Conservation (phyloP, 2,888 invertebrate species). For the Drosophila greeni region DNA sequence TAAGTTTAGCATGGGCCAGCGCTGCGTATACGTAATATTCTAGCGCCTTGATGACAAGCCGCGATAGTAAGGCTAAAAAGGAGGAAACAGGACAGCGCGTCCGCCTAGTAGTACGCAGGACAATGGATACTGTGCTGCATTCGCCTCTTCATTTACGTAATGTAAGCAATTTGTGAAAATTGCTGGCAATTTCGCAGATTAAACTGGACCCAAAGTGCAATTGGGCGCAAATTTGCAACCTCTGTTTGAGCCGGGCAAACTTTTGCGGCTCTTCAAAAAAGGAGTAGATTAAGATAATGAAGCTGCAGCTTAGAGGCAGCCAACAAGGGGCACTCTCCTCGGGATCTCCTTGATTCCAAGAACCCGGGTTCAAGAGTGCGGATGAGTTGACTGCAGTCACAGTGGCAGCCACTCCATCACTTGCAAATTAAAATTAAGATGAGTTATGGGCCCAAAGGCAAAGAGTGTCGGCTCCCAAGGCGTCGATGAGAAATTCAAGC, state of each 20-base stretch:
- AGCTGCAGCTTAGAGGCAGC: slow-evolving; percentile 61
- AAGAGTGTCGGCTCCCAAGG: slow-evolving; percentile 50
- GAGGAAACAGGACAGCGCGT: not conserved
- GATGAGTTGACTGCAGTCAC: slow-evolving; percentile 29
- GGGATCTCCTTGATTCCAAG: slow-evolving; percentile 1
- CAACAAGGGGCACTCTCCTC: slow-evolving; percentile 1
- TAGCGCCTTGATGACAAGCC: slow-evolving; percentile 65
- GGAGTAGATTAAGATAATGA: slow-evolving; percentile 72
- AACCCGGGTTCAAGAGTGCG: slow-evolving; percentile 23
- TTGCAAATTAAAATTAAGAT: slow-evolving; percentile 73
- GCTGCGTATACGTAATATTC: slow-evolving; percentile 69
- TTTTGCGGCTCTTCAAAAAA: slow-evolving; percentile 48
- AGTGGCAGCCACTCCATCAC: slow-evolving; percentile 69
- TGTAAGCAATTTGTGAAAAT: slow-evolving; percentile 72
- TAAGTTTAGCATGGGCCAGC: slow-evolving; percentile 49
- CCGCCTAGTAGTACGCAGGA: slow-evolving; percentile 35
- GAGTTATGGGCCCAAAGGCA: slow-evolving; percentile 58
- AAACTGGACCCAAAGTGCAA: slow-evolving; percentile 72
- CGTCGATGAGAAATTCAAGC: slow-evolving; percentile 65
- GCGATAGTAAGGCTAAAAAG: slow-evolving; percentile 49
- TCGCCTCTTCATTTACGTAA: slow-evolving; percentile 60
- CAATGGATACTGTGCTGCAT: slow-evolving; percentile 55
- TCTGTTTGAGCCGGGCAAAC: slow-evolving; percentile 42
- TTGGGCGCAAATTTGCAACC: slow-evolving; percentile 68
- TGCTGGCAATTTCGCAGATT: slow-evolving; percentile 70